A percentile compares a stretch with the other conserved stretches of the same genome.
phyloP scores from a whole-genome alignment of 2,113 vertebrate species.

The Euleptes europaea region DNA sequence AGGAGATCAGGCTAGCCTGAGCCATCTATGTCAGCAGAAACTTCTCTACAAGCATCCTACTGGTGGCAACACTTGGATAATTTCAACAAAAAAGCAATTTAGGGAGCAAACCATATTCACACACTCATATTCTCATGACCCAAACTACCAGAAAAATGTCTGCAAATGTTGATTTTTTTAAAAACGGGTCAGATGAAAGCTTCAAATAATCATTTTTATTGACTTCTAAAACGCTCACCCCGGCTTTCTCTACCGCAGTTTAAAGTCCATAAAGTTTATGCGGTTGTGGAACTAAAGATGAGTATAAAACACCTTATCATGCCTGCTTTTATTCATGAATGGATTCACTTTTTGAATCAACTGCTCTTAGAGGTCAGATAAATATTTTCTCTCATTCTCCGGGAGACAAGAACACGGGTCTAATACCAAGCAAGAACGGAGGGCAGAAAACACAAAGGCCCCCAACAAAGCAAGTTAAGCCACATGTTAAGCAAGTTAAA shows the following conservation, averaged over 20 bases:
- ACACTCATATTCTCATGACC: not conserved
- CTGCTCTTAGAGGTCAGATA: not conserved
- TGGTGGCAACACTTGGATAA: not conserved
- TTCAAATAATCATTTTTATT: not conserved
- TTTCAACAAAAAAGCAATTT: not conserved
- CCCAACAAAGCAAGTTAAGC: not conserved
- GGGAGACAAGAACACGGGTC: not conserved
- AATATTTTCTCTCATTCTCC: not conserved
- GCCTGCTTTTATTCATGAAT: not conserved
- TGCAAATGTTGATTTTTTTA: not conserved
- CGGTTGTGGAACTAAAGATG: too few species aligned
- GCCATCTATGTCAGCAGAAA: not conserved
- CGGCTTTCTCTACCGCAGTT: not conserved
- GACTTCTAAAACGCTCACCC: not conserved
- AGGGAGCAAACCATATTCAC: not conserved
- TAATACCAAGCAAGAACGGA: not conserved
- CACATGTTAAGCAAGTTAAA: too few species aligned
- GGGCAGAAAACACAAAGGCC: not conserved
- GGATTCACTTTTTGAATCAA: not conserved
- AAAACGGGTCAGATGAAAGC: not conserved
- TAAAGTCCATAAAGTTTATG: not conserved
- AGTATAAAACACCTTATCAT: not conserved
- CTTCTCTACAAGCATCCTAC: not conserved
- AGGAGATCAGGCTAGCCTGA: too few species aligned
- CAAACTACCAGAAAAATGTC: not conserved